Evolutionary conservation across 2,113 vertebrate species (phyloP), one percentile per base, ranked within the genome.

Genomic region (Scortum barcoo): DNA sequence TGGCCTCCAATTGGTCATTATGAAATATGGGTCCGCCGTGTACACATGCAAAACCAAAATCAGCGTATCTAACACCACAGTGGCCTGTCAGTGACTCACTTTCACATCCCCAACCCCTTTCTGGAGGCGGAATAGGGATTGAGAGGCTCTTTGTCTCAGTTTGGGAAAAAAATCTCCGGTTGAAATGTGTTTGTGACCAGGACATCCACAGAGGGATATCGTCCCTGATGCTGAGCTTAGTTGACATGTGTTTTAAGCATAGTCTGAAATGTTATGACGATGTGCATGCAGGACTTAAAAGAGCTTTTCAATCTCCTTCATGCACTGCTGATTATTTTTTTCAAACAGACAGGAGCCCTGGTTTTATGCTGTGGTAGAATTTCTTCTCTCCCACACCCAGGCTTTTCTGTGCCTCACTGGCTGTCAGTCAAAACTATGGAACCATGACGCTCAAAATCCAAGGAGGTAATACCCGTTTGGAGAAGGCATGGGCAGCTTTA

Each of bases 61-160:
- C 76, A 51, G 77, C 48, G 50, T 26, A 62, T 88, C 63, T 79
- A 82, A 83, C 80, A 71, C 87, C 86, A 5, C 2, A 26, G 88
- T 88, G 89, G 71, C 72, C 61, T 44, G 38, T 72, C 9, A 38
- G 65, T 94, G 92, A 94, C 80, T 93, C 94, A 92, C 81, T 50
- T 72, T 81, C 51, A 71, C 38, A 77, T 81, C 80, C 78, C 58
- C 30, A 84, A 76, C 63, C 65, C 44, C 61, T 60, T 51, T 83
- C 56, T 87, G 86, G 71, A 78, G 77, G 79, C 24, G 65, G 81
- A 48, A 60, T 19, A 56, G 46, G n/a, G 72, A 89, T 48, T 84
- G 19, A 88, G 88, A 85, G 74, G 73, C 76, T 78, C 82, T 88
- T 91, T 90, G 84, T 87, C 62, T 84, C 63, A 7, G 53, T 84